Conservation (phyloP, 1,140 invertebrate species). For the Tetranychus urticae region DNA sequence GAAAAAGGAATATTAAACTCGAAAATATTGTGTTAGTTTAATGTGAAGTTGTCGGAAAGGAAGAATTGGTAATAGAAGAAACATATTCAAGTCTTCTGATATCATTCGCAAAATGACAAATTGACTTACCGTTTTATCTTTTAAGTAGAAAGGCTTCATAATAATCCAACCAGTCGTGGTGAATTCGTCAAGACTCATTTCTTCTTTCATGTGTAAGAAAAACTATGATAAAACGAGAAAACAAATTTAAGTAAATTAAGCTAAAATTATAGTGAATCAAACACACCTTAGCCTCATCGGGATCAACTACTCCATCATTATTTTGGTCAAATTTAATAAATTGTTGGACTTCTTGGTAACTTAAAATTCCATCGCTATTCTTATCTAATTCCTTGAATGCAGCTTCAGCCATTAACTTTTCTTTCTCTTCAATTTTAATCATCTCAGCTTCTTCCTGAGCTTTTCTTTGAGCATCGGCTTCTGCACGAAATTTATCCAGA, state of each 20-base stretch:
- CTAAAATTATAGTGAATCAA: slow-evolving; percentile 15
- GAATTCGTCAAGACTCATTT: slow-evolving; percentile 43
- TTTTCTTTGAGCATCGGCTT: slow-evolving; percentile 16
- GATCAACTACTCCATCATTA: slow-evolving; percentile 54
- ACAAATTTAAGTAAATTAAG: background rate
- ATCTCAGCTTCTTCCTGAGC: slow-evolving; percentile 15
- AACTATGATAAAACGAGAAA: slow-evolving; percentile 20
- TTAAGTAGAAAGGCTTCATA: slow-evolving; percentile 52
- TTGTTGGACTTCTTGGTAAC: slow-evolving; percentile 48
- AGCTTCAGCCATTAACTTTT: slow-evolving; percentile 31
- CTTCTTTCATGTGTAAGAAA: slow-evolving; percentile 44
- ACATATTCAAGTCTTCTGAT: too few species aligned
- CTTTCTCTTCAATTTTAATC: slow-evolving; percentile 15
- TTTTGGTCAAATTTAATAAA: slow-evolving; percentile 60
- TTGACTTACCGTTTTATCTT: too few species aligned
- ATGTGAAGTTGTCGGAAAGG: too few species aligned
- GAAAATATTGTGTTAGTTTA: too few species aligned
- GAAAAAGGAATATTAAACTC: too few species aligned
- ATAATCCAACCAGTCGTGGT: slow-evolving; percentile 37
- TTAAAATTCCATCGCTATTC: slow-evolving; percentile 44
- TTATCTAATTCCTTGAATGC: slow-evolving; percentile 48
- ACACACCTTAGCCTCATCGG: slow-evolving; percentile 45
- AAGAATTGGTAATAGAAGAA: too few species aligned
- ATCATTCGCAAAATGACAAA: too few species aligned
- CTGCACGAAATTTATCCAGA: slow-evolving; percentile 7